phyloP scores from a whole-genome alignment of 2,797 vertebrate species.

The Loriculus beryllinus region DNA sequence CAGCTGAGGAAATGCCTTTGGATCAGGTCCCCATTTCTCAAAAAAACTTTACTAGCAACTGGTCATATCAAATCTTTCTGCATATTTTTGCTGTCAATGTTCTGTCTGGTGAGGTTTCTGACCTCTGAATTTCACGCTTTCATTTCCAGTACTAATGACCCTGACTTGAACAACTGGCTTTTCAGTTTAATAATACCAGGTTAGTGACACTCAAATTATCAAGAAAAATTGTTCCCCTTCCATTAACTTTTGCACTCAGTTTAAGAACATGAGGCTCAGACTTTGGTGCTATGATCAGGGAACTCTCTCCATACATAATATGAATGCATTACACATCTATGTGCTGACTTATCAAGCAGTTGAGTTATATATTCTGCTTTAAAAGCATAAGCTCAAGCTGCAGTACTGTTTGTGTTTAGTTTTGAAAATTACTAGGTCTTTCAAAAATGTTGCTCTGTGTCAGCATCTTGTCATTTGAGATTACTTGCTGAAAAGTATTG shows the following conservation, averaged over 20 bases:
- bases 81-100: not conserved
- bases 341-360: not conserved
- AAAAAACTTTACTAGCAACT: not conserved
- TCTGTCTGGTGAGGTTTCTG: not conserved
- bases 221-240: not conserved
- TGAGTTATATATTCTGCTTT: not conserved
- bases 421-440: not conserved
- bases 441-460: accelerated
- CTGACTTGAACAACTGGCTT: not conserved
- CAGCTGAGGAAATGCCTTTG: not conserved
- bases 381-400: not conserved
- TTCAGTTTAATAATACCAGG: not conserved
- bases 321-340: not conserved
- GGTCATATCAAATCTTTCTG: not conserved
- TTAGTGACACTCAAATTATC: not conserved
- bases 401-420: not conserved
- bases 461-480: not conserved
- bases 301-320: not conserved
- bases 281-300: not conserved
- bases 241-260: not conserved
- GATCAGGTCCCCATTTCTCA: not conserved
- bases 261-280: not conserved
- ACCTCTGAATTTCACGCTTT: not conserved
- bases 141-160: not conserved
- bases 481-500: not conserved